Base-by-base conservation (phyloP, 2,113 vertebrate species). In the Peromyscus maniculatus region DNA sequence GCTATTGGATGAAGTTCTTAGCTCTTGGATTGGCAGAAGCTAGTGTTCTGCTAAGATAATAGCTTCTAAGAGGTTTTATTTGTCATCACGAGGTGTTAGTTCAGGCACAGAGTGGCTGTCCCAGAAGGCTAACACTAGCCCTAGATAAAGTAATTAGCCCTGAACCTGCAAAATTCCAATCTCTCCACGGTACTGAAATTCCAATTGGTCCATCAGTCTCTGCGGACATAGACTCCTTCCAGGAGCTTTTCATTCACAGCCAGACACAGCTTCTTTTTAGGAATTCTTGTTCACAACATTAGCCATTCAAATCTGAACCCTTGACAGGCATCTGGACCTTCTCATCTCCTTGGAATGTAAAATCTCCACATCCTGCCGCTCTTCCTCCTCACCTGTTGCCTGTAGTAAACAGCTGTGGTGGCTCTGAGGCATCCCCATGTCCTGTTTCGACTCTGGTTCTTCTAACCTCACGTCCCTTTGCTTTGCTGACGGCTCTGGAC, bases 291-390 rank as follows among this genome's bases (percentile, higher is more conserved):
- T 19, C 46, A 52, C 15, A 52, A 21, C 49, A 22, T 10, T 0
- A 1, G 59, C 66, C 59, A 13, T 77, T 87, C 33, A 39, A 67
- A 13, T 57, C 62, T 3, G 49, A 89, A 66, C n/a, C 49, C 39
- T 22, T 31, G 75, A 46, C 11, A 24, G 82, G 49, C 72, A 19
- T 52, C 62, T 79, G 82, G 26, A 84, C 22, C 55, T 22, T 21
- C 5, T 17, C 49, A 36, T 62, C 66, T 52, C 55, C 21, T 3
- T 57, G 69, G 36, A 87, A 80, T 71, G 59, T 43, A 31, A 10
- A 55, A 31, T 15, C 4, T 17, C 39, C 8, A 0, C 26, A 15
- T 24, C 21, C 19, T 55, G n/a, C 1, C 0, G 3, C n/a, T 66
- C 17, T 83, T 66, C 91, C 49, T 39, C 16, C 21, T 10, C 15